phyloP scores from a whole-genome alignment of 2,113 vertebrate species.

The Emydura subglobosa region DNA sequence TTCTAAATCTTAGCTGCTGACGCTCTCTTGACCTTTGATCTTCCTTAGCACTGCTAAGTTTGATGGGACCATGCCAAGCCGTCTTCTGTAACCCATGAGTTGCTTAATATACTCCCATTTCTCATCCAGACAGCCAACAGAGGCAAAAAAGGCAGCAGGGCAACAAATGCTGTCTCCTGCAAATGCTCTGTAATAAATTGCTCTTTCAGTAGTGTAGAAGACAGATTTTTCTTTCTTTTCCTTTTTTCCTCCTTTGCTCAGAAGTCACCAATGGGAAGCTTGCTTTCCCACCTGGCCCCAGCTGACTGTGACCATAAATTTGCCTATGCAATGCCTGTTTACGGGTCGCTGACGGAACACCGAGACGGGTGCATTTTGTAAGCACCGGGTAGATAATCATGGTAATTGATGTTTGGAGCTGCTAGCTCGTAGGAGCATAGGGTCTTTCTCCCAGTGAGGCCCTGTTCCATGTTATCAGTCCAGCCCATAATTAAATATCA shows the following conservation, averaged over 20 bases:
- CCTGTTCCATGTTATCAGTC: constrained; percentile 86
- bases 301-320: constrained; percentile 84
- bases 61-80: constrained; percentile 78
- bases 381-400: constrained; percentile 84
- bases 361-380: constrained; percentile 81
- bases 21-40: constrained; percentile 75
- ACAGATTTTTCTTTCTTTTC: constrained; percentile 89
- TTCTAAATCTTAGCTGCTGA: constrained; percentile 71
- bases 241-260: constrained; percentile 72
- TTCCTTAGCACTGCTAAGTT: constrained; percentile 69
- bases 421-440: constrained; percentile 80
- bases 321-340: constrained; percentile 81
- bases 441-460: constrained; percentile 86
- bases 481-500: constrained; percentile 89
- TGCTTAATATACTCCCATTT: constrained; percentile 87
- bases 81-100: constrained; percentile 79
- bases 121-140: constrained; percentile 90
- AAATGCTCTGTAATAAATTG: constrained; percentile 95
- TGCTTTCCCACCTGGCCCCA: constrained; percentile 82
- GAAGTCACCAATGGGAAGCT: constrained; percentile 76
- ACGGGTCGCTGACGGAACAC: constrained; percentile 85
- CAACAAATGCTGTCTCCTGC: constrained; percentile 91
- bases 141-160: constrained; percentile 86
- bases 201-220: constrained; percentile 89
- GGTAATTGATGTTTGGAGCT: constrained; percentile 89